Evolutionary conservation across 2,113 vertebrate species (phyloP).

Genomic region (Dasypus novemcinctus): DNA sequence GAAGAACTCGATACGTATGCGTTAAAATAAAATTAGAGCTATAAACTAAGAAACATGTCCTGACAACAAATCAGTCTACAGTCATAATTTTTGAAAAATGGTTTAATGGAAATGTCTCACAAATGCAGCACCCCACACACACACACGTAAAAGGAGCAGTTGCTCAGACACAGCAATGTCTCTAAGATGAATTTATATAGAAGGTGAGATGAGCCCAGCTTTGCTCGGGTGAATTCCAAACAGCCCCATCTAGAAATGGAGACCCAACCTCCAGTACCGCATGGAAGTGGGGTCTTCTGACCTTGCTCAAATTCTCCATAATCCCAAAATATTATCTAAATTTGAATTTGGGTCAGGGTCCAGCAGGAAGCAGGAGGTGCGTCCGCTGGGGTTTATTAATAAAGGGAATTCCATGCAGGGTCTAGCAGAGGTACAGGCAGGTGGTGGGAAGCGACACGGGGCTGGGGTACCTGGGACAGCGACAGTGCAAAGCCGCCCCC

Average conservation of each 20-base stretch:
- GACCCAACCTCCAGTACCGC: rapidly evolving
- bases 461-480: rapidly evolving
- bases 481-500: neutral
- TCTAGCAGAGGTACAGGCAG: too few species aligned
- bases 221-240: neutral
- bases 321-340: neutral
- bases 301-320: neutral
- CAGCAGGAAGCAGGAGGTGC: neutral
- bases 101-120: neutral
- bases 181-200: neutral
- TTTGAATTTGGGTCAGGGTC: neutral
- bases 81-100: neutral
- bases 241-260: neutral
- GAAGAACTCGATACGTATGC: neutral
- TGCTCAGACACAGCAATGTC: neutral
- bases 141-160: neutral
- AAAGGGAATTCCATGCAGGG: neutral
- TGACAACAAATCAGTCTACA: neutral
- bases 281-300: neutral
- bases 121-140: neutral
- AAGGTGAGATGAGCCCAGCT: neutral
- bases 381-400: neutral
- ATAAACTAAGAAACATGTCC: neutral
- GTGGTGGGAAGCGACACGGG: neutral
- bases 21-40: neutral